A percentile compares a stretch with the other conserved stretches of the same genome.
phyloP scores from a whole-genome alignment of 92 coral and sea anemone genomes.

The Parazoanthus atlanticus region DNA sequence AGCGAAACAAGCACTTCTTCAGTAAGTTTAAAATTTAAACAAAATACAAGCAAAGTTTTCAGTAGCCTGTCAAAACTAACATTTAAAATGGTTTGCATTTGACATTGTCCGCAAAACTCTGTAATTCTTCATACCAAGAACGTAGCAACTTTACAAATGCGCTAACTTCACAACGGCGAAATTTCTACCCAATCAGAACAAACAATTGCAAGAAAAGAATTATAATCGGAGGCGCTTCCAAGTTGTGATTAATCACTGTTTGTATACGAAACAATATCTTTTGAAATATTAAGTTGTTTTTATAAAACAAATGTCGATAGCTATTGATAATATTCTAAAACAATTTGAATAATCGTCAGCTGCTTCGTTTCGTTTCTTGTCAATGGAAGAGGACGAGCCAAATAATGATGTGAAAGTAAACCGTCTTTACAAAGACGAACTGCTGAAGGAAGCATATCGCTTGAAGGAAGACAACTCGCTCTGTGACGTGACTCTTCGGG shows the following conservation, averaged over 20 bases:
- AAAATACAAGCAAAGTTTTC: neutral
- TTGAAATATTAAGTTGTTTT: constrained; percentile 3
- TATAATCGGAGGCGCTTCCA: neutral
- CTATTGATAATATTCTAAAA: neutral
- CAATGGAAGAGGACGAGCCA: constrained; percentile 25
- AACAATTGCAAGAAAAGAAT: neutral
- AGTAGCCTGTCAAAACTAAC: neutral
- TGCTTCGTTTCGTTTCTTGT: neutral
- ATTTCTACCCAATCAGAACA: neutral
- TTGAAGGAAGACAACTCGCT: constrained; percentile 37
- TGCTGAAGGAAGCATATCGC: constrained; percentile 34
- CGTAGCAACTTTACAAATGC: neutral
- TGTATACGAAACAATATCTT: neutral
- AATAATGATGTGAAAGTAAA: neutral
- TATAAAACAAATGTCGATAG: neutral
- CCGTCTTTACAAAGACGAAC: constrained; percentile 22
- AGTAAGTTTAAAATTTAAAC: too few species aligned
- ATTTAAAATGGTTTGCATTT: neutral
- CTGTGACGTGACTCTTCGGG: constrained; percentile 74
- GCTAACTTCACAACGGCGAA: neutral
- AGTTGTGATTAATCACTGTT: neutral
- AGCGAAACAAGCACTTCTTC: neutral
- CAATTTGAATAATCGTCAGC: constrained; percentile 7
- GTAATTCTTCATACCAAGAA: neutral
- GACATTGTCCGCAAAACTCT: neutral